phyloP scores from a whole-genome alignment of 2,113 vertebrate genomes.

The Columbina picui region DNA sequence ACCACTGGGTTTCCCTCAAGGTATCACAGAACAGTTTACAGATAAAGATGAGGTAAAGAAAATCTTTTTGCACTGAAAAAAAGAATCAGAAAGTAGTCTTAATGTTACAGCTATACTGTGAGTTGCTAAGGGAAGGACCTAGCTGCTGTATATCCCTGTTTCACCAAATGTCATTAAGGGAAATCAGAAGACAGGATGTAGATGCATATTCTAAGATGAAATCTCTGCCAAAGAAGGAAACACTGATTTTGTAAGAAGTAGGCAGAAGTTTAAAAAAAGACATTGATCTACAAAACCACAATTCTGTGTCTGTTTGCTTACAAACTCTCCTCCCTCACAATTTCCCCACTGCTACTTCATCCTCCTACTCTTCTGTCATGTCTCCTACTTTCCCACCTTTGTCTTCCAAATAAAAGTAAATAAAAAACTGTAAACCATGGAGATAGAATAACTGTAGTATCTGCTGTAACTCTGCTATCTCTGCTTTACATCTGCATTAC shows the following conservation, averaged over 20 bases:
- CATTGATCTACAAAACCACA: neutral
- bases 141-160: neutral
- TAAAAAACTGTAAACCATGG: neutral
- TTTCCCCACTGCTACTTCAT: neutral
- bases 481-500: neutral
- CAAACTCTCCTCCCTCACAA: neutral
- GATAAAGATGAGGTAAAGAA: neutral
- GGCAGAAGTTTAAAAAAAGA: neutral
- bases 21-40: neutral
- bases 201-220: neutral
- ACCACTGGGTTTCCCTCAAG: neutral
- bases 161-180: neutral
- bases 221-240: neutral
- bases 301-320: neutral
- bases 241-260: neutral
- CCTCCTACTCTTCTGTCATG: neutral
- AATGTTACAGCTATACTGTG: neutral
- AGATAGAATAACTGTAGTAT: neutral
- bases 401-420: neutral
- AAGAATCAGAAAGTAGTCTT: neutral
- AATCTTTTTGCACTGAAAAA: neutral
- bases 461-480: neutral
- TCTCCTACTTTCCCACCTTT: neutral
- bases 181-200: neutral
- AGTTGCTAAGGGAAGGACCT: neutral